Base-by-base conservation (phyloP, 2,797 vertebrate genomes). In the Taeniopygia guttata region DNA sequence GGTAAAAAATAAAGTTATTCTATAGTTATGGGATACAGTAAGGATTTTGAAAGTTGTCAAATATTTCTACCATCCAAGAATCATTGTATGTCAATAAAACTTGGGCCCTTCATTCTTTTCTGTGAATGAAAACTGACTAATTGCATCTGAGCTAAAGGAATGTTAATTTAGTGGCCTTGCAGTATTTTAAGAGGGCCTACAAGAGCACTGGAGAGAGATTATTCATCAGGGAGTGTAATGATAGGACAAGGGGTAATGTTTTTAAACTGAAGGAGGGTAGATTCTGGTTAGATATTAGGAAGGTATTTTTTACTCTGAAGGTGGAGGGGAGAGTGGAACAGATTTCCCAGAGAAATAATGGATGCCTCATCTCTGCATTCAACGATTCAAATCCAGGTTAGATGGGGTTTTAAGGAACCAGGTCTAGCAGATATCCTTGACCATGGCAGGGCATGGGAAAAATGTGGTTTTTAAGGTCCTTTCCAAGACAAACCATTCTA, bases 171-270 rank as follows among this genome's bases (percentile, higher is more conserved):
- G 32, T 3, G 7, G 2, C 5, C 8, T 49, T 58, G 4, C 8
- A 49, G 29, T 49, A 45, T 13, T 18, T 70, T 49, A 63, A 75
- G 6, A 15, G 2, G 10, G 2, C 4, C 21, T 74, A 19, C 3
- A 81, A 11, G 23, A 51, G 25, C 0, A 0, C 11, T 38, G 23
- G 8, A 45, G 34, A 56, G 5, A 12, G 34, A 13, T 27, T 9
- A 11, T 72, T 69, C 48, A 13, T n/a, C 16, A 42, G 21, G 15
- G 16, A 40, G 1, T 29, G 5, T 25, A 45, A 3, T 21, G 17
- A 52, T 26, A 49, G 10, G 9, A 55, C 0, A 3, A 60, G 5
- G 5, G 4, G 0, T 45, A 52, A 60, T 3, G 1, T 5, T 27
- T 59, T 83, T 45, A 86, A 80, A 76, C 5, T 68, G 23, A 16